Evolutionary conservation across 2,113 vertebrate genomes (phyloP).

Genomic region (Lichenostomus cassidix): DNA sequence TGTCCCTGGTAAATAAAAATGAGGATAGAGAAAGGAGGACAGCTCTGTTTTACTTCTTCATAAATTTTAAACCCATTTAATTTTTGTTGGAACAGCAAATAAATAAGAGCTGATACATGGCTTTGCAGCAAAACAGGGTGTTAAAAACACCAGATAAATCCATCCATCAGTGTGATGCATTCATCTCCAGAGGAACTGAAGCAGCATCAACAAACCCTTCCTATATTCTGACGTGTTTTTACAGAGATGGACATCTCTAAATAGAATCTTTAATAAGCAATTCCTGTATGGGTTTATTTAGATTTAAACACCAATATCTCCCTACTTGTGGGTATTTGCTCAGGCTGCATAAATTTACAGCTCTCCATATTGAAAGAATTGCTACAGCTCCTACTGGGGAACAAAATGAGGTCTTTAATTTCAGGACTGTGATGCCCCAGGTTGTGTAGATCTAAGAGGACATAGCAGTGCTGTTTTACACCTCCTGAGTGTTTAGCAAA

Average conservation of each 20-base stretch:
- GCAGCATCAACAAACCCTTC: neutral
- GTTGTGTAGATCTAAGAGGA: neutral
- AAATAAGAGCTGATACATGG: neutral
- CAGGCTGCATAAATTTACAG: neutral
- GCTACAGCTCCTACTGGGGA: neutral
- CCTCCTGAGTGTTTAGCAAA: neutral
- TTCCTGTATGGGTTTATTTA: neutral
- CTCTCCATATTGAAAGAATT: neutral
- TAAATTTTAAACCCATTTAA: neutral
- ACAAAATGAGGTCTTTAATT: neutral
- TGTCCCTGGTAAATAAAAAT: slow-evolving; percentile 73
- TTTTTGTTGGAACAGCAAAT: neutral
- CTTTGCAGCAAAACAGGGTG: neutral
- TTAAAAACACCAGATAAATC: neutral
- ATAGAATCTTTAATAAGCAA: neutral
- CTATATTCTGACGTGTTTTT: neutral
- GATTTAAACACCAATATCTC: neutral
- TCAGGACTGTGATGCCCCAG: neutral
- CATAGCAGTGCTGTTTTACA: neutral
- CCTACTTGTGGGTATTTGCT: neutral
- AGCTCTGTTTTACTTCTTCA: neutral
- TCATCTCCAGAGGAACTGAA: neutral
- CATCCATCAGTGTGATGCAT: neutral
- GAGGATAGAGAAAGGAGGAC: neutral
- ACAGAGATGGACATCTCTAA: neutral